phyloP scores from a whole-genome alignment of 64 coral and sea anemone species.

The Pachyseris speciosa region DNA sequence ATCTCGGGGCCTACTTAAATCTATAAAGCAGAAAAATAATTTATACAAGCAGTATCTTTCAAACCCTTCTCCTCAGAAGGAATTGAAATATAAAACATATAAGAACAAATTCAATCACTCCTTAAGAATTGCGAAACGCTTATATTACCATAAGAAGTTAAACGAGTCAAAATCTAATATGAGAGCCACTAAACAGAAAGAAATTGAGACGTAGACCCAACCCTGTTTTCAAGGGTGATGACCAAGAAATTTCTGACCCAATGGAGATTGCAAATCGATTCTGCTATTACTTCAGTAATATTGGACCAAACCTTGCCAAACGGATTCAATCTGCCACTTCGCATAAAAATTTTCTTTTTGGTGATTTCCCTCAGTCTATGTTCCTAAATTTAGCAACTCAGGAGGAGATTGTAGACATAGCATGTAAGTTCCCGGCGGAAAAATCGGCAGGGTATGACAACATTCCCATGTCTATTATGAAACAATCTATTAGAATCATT shows the following conservation, averaged over 20 bases:
- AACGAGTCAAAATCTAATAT: constrained; percentile 9
- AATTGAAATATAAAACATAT: background rate
- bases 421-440: background rate
- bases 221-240: background rate
- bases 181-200: background rate
- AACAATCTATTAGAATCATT: background rate
- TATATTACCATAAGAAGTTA: background rate
- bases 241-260: background rate
- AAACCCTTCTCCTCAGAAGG: background rate
- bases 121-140: background rate
- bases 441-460: constrained; percentile 20
- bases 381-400: background rate
- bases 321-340: background rate
- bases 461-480: background rate
- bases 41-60: too few relatives aligned
- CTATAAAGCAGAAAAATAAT: background rate
- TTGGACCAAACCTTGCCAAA: constrained; percentile 11
- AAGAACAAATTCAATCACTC: background rate
- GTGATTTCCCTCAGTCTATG: background rate
- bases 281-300: constrained; percentile 34
- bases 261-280: constrained; percentile 30
- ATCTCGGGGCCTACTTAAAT: background rate
- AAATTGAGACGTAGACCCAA: background rate
- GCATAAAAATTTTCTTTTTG: background rate
- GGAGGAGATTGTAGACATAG: background rate